Base-by-base conservation (phyloP, 2,113 vertebrate species). In the Chamaea fasciata region DNA sequence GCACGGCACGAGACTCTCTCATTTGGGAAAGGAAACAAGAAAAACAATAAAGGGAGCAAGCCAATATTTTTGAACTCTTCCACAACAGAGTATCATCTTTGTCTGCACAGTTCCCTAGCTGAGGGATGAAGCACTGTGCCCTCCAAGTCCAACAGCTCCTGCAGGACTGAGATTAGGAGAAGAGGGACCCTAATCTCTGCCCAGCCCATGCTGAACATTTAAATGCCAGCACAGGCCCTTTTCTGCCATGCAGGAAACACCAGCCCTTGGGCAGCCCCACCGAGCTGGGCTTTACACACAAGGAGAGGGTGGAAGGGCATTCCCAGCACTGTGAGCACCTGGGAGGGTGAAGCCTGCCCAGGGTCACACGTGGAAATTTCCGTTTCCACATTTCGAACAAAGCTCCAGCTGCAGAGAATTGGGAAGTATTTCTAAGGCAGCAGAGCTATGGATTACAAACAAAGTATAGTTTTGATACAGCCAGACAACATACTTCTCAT, bases 231-330 rank as follows among this genome's bases (percentile, higher is more conserved):
- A 23, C 26, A n/a, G 28, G 11, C 62, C 5, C 13, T 11, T 33
- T 13, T 10, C 39, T n/a, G 27, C 18, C 5, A 0, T 0, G 0
- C 42, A 64, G 41, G 57, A 3, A 3, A 13, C 52, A 13, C 7
- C 37, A 71, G 42, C 22, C 9, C 2, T 5, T 2, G 13, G 22
- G 55, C 65, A 69, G 14, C 14, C 37, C 33, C 13, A 0, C 1
- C 4, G 3, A 49, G 41, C 17, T n/a, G 7, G 57, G 41, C 6
- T 42, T 26, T 1, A 4, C 1, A 11, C 23, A 4, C 3, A 11
- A 9, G 24, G 15, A 53, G 13, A 31, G 30, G 64, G 8, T 2
- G 28, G 80, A 23, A 41, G 9, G 23, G 18, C 39, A 7, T 26
- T 69, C 15, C 55, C 57, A 46, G 33, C 13, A 23, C 3, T 1